Evolutionary conservation across 2,888 invertebrate species (phyloP), one percentile per base, ranked within the genome.

Genomic region (Sinelater perroti): DNA sequence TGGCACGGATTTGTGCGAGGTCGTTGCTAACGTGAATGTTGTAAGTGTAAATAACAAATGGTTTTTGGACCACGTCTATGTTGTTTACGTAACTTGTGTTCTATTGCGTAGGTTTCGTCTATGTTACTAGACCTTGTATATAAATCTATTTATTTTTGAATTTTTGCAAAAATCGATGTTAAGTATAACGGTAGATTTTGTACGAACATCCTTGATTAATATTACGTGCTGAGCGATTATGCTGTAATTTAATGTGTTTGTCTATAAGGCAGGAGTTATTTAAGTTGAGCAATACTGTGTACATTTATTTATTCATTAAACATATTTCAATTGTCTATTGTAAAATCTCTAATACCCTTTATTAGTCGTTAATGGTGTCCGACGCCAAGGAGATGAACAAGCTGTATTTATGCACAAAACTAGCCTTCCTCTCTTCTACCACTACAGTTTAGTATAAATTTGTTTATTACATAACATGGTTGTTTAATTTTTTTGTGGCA

Each of bases 121-220:
- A 28, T 28, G 8, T 28, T 28, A 36, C n/a, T 44, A 17, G 10
- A 16, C 28, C 16, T 13, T 49, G 21, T 33, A 42, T 16, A 38
- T 28, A 17, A 40, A 51, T 16, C 8, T 38, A 26, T 38, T 50
- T 50, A 26, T 40, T 51, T 28, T 18, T 13, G 20, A 30, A 13
- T 13, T 30, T n/a, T 10, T 31, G 28, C 16, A 13, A 38, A 28
- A 11, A 50, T 42, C 21, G 42, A 40, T 31, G 16, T n/a, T 40
- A 51, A 51, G 17, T 14, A 7, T 51, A 51, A 17, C 16, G 8
- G 13, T 51, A 51, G 51, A 38, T 51, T 51, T 51, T 51, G 33
- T 51, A 51, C 51, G 42, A 51, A 51, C 31, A 40, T 51, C 30
- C 13, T 47, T 35, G 33, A 50, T 17, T 51, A 44, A 44, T 28